Conservation (phyloP, 2,113 vertebrate species). For the Hiodon tergisus region DNA sequence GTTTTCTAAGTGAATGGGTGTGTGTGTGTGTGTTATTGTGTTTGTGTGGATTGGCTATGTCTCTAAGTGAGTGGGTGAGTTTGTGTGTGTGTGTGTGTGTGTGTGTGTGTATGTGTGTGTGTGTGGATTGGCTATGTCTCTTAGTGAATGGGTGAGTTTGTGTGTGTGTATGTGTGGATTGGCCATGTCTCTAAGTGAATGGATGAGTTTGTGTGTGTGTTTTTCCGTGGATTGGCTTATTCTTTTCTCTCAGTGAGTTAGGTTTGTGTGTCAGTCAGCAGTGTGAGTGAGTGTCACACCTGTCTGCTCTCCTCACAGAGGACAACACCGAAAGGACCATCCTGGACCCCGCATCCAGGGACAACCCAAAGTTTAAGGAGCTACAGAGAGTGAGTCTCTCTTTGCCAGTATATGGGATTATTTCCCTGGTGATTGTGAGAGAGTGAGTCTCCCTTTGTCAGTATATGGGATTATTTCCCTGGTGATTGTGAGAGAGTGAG, state of each 20-base stretch:
- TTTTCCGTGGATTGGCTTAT: no score
- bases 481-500: neutral
- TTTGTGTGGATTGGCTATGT: neutral
- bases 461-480: no score
- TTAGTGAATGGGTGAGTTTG: neutral
- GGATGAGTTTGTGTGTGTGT: no score
- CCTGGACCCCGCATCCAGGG: slow-evolving; percentile 89
- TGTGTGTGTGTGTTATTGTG: neutral
- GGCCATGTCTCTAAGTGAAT: no score
- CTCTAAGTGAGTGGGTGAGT: neutral
- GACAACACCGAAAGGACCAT: slow-evolving; percentile 96
- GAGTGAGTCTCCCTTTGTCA: slow-evolving; percentile 58
- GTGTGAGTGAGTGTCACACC: neutral
- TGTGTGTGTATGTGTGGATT: no score
- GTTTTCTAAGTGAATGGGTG: neutral
- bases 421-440: slow-evolving; percentile 42
- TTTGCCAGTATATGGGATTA: neutral
- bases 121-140: neutral
- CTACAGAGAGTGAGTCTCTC: slow-evolving; percentile 74
- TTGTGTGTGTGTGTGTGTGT: slow-evolving; percentile 1
- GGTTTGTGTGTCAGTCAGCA: no score
- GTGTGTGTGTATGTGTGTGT: neutral
- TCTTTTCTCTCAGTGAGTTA: no score
- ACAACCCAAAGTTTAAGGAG: slow-evolving; percentile 85
- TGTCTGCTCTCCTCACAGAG: slow-evolving; percentile 66